phyloP scores from a whole-genome alignment of 1,140 invertebrate species.

The Anastrepha obliqua region DNA sequence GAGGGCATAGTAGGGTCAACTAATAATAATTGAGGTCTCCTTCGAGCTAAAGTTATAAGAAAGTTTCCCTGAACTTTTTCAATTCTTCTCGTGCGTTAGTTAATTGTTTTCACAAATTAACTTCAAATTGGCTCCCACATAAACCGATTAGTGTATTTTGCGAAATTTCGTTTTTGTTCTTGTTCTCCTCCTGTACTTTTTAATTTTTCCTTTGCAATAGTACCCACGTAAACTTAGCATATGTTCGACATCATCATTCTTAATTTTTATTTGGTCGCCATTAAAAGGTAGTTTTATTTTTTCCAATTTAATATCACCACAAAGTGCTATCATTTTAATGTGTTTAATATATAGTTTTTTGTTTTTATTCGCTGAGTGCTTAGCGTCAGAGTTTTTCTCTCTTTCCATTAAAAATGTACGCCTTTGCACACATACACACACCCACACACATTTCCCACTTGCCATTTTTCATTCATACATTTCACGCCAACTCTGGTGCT shows the following conservation, averaged over 20 bases:
- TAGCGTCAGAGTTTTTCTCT: not conserved
- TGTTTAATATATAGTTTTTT: not conserved
- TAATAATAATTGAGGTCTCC: too few species aligned
- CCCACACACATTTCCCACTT: not conserved
- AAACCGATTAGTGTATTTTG: too few species aligned
- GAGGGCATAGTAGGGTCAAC: too few species aligned
- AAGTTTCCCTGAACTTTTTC: too few species aligned
- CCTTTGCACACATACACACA: not conserved
- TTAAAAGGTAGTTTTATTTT: not conserved
- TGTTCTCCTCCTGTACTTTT: too few species aligned
- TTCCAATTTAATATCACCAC: slow-evolving; percentile 17
- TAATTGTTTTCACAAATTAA: too few species aligned
- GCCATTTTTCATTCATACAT: not conserved
- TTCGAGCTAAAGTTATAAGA: too few species aligned
- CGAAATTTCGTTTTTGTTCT: too few species aligned
- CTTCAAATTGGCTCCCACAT: too few species aligned
- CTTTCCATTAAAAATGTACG: not conserved
- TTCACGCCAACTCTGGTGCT: not conserved
- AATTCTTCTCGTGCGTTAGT: too few species aligned
- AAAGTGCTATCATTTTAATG: slow-evolving; percentile 10
- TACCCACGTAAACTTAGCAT: not conserved
- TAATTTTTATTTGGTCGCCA: not conserved
- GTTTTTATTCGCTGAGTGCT: not conserved
- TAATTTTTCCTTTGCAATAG: too few species aligned
- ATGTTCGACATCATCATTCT: not conserved